Conservation (phyloP, 2,797 vertebrate genomes). For the Rhadinocentrus ornatus region DNA sequence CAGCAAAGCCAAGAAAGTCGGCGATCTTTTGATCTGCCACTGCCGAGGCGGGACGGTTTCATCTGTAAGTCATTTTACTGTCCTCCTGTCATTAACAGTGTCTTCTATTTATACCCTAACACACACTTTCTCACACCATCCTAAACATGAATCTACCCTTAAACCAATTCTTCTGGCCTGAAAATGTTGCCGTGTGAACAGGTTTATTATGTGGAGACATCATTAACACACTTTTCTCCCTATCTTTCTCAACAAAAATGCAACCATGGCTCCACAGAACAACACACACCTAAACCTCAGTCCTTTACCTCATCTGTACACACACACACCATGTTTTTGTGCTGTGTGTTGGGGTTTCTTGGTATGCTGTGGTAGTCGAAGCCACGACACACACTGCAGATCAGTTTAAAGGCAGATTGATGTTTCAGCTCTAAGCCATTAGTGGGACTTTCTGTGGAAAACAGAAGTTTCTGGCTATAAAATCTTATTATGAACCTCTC, state of each 20-base stretch:
- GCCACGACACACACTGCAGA: conserved; percentile 15
- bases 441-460: conserved; percentile 8
- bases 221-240: conserved; percentile 11
- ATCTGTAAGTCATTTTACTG: conserved; percentile 24
- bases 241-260: conserved; percentile 12
- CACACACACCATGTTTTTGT: not conserved
- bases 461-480: not conserved
- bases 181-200: not conserved
- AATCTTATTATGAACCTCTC: conserved; percentile 5
- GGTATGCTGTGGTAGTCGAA: conserved; percentile 2
- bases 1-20: not conserved
- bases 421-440: conserved; percentile 12
- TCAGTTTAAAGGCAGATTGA: not conserved
- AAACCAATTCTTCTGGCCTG: not conserved
- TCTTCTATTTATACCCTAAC: conserved; percentile 21
- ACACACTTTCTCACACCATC: not conserved
- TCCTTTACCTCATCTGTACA: conserved; percentile 37
- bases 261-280: conserved; percentile 5
- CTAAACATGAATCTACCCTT: not conserved
- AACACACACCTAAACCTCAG: conserved; percentile 10
- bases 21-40: not conserved
- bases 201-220: not conserved
- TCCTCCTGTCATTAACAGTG: conserved; percentile 31
- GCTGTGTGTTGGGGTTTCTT: conserved; percentile 26
- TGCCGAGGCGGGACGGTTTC: not conserved